A percentile compares a stretch with the other conserved stretches of the same genome.
These are phyloP conservation scores for Apostichopus californicus DNA, from an alignment of 35 echinoderm and acorn worm species.

Conservation along the genomic window DNA sequence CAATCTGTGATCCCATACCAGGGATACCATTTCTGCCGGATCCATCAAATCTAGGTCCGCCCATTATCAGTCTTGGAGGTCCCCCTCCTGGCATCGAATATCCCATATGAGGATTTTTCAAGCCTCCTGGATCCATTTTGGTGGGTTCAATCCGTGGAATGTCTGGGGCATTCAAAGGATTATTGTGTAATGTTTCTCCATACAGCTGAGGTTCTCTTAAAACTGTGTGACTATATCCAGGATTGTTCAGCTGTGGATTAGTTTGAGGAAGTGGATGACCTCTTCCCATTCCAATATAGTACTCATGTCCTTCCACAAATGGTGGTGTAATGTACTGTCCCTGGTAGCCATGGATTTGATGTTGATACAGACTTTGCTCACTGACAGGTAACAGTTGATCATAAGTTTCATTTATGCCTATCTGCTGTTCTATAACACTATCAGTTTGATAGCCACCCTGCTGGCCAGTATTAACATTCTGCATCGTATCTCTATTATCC, in stretches of 20 bases:
- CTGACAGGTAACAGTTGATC: not conserved
- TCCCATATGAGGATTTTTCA: no score
- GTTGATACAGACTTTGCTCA: no score
- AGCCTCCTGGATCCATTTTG: no score
- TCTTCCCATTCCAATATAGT: not conserved
- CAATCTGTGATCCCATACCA: not conserved
- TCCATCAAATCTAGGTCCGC: not conserved
- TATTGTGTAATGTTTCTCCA: not conserved
- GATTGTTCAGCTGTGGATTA: not conserved
- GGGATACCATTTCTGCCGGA: not conserved
- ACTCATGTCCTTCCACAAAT: not conserved
- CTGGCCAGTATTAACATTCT: conserved; percentile 23
- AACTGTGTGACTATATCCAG: no score
- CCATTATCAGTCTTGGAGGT: not conserved
- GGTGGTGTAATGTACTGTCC: no score
- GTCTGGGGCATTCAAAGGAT: not conserved
- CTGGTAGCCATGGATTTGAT: not conserved
- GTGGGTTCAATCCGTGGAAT: no score
- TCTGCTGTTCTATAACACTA: not conserved
- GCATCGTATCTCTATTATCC: not conserved
- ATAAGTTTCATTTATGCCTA: not conserved
- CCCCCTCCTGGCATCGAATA: no score
- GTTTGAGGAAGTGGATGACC: not conserved
- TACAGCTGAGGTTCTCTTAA: not conserved
- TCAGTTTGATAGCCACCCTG: not conserved